Evolutionary conservation across 2,113 vertebrate genomes (phyloP), one percentile per base, ranked within the genome.

Genomic region (Synchiropus splendidus): DNA sequence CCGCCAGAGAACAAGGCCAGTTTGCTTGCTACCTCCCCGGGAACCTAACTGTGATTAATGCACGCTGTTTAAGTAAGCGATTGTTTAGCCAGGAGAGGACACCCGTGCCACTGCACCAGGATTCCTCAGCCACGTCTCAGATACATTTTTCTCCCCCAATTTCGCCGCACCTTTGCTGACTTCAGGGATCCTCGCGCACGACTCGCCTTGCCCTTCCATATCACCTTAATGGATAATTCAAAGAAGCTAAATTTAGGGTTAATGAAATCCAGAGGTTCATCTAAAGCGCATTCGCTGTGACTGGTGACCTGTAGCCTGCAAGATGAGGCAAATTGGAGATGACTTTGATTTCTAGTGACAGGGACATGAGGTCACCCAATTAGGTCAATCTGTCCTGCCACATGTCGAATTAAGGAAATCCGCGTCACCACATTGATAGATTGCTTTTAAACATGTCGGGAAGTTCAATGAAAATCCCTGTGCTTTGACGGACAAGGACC

Each of bases 31-130:
- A 48, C 64, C 63, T 72, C 67, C 6, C 39, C 37, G 64, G 69
- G 57, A 74, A 64, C 39, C 18, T 68, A 78, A 67, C 71, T 59
- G 63, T 79, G 79, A 83, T 78, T 77, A 71, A 83, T 77, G 70
- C 60, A 51, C 50, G 49, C 63, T 63, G 64, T 79, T 79, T 75
- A 74, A 68, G 49, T 58, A 63, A 37, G 51, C 45, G 69, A 73
- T 75, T 70, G 67, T 72, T 80, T 67, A 64, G 43, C 56, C 57
- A 40, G 16, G 18, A 41, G 47, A 64, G 54, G 51, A 65, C 59
- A 74, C 31, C 27, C 18, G 15, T 54, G 53, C 42, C 53, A 67
- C 40, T 45, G 18, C 39, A 38, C 39, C 12, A 51, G 5, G 30
- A 27, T 31, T 52, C 51, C 6, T 10, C 14, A 4, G 8, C 21